Evolutionary conservation across 2,888 invertebrate species (phyloP), one percentile per base, ranked within the genome.

Genomic region (Smittia aterrima): DNA sequence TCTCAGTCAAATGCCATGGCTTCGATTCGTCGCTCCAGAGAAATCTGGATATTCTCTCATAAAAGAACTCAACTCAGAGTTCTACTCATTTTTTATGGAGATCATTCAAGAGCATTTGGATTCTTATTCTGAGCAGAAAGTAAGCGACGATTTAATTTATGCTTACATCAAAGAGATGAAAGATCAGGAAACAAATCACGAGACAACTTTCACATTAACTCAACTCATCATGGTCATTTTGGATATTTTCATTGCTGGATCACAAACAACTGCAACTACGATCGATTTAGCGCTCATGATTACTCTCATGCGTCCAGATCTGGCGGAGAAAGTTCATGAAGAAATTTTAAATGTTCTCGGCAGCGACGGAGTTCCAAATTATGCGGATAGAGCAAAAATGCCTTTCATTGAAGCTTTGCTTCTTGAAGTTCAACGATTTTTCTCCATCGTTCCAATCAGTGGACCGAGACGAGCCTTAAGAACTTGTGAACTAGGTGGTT

Each of bases 201-300:
- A 41, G 3, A 54, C 75, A 11, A 74, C 67, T 24, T 82, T 86
- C 80, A 79, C 81, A 86, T 89, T 88, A 75, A 86, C 87, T 3
- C 89, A 90, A 78, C 79, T 90, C 70, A 81, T 87, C 2, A 86
- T 89, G 85, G 84, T 88, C 2, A 86, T 89, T 77, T 78, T 89
- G 74, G 91, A 91, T 79, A 83, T 90, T 64, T 89, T 90, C 77
- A 86, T 90, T 77, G 90, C 88, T 3, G 90, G 90, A 1, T 84
- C 86, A 0, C 85, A 86, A 77, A 90, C 89, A 0, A 90, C 89
- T 0, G 86, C 88, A 75, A 85, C 83, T 41, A 87, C 88, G 0
- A 79, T 90, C 16, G 87, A 88, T 77, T 86, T 89, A 78, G 84
- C 86, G 0, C 82, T 90, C 66, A 82, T 90, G 78, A 84, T 85